phyloP scores from a whole-genome alignment of 2,888 invertebrate species.

The Furcula furcula region DNA sequence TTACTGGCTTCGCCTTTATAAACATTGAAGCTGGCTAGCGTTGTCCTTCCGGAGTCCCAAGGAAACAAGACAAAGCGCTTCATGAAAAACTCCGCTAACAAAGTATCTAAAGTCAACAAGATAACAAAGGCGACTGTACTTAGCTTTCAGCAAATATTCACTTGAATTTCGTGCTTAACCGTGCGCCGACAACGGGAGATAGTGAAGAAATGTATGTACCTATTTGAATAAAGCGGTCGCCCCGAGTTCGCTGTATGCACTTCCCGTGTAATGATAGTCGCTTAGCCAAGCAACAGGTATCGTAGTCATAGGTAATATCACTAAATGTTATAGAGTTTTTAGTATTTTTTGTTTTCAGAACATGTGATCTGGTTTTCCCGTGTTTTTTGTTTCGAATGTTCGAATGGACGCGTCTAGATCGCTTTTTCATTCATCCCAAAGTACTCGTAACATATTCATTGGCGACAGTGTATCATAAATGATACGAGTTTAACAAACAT shows the following conservation, averaged over 20 bases:
- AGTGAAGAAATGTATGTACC: slow-evolving; percentile 14
- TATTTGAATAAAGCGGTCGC: slow-evolving; percentile 6
- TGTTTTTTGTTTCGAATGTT: neutral
- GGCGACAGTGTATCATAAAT: slow-evolving; percentile 6
- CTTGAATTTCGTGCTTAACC: slow-evolving; percentile 22
- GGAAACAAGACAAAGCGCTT: slow-evolving; percentile 11
- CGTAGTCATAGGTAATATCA: slow-evolving; percentile 6
- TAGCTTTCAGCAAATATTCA: slow-evolving; percentile 23
- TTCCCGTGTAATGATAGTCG: slow-evolving; percentile 32
- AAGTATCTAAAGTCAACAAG: slow-evolving; percentile 21
- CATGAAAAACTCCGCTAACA: slow-evolving; percentile 23
- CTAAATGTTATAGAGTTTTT: slow-evolving; percentile 4
- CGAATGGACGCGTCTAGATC: slow-evolving; percentile 5
- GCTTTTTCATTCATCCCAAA: slow-evolving; percentile 7
- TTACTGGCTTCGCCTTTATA: neutral
- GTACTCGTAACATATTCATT: slow-evolving; percentile 17
- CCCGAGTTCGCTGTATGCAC: slow-evolving; percentile 23
- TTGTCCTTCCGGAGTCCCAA: neutral
- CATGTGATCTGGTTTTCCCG: slow-evolving; percentile 3
- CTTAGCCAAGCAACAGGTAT: slow-evolving; percentile 37
- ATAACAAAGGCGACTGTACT: slow-evolving; percentile 23
- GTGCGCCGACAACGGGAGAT: slow-evolving; percentile 19
- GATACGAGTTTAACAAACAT: slow-evolving; percentile 10
- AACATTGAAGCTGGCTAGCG: neutral
- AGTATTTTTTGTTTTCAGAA: slow-evolving; percentile 19